Conservation (phyloP, 2,888 invertebrate species). For the Luffia ferchaultella region DNA sequence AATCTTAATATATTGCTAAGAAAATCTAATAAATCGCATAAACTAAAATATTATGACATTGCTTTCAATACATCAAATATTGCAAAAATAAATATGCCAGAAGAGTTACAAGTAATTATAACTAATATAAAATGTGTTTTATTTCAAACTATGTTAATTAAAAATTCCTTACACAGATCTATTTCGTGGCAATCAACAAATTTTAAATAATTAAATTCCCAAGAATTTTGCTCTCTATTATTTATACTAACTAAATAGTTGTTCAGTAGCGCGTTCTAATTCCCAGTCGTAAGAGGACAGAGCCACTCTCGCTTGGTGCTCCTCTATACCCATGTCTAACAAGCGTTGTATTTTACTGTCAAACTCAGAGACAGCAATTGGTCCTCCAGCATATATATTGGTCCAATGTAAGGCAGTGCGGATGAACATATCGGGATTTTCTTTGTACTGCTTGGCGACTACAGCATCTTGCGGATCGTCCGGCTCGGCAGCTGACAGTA, state of each 20-base stretch:
- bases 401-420: conserved; percentile 97
- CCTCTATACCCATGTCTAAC: conserved; percentile 94
- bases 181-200: too few relatives aligned
- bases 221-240: background rate
- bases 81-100: background rate
- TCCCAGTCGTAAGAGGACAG: conserved; percentile 94
- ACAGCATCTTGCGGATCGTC: conserved; percentile 97
- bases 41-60: background rate
- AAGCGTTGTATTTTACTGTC: conserved; percentile 88
- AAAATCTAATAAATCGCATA: background rate
- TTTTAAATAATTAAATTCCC: background rate
- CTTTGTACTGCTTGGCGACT: conserved; percentile 96
- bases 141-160: background rate
- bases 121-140: background rate
- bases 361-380: conserved; percentile 69
- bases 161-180: background rate
- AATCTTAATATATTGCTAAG: background rate
- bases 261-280: conserved; percentile 89
- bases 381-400: conserved; percentile 89
- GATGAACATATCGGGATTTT: conserved; percentile 84
- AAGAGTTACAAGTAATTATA: background rate
- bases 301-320: conserved; percentile 87
- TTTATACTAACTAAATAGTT: conserved; percentile 40
- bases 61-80: background rate
- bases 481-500: conserved; percentile 91